These are phyloP conservation scores for Microctenopoma steveboyesi DNA, from an alignment of 2,797 vertebrate genomes.

Conservation along the genomic window DNA sequence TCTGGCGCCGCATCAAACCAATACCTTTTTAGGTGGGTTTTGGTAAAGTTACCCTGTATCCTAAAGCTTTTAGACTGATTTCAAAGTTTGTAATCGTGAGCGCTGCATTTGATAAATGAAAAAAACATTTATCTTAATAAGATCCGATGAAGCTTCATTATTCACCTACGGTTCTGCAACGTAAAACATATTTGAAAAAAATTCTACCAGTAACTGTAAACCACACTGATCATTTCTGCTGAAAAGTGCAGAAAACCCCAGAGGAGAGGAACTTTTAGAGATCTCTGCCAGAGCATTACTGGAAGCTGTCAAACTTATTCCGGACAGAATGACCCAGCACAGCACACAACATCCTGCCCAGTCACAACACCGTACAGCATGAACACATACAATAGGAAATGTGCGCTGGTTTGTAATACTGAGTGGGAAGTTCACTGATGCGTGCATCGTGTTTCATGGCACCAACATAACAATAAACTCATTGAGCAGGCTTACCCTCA, in stretches of 20 bases:
- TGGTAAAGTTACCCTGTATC: too few relatives aligned
- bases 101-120: not conserved
- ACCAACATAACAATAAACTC: not conserved
- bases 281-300: slow-evolving; percentile 31
- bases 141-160: not conserved
- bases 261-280: slow-evolving; percentile 5
- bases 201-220: not conserved
- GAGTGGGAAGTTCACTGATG: too few relatives aligned
- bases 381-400: not conserved
- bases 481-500: slow-evolving; percentile 86
- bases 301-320: slow-evolving; percentile 52
- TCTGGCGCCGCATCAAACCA: not conserved
- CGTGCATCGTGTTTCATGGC: not conserved
- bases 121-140: not conserved
- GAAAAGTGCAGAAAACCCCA: not conserved
- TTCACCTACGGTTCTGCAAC: not conserved
- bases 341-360: slow-evolving; percentile 54
- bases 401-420: too few relatives aligned
- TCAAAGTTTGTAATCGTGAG: not conserved
- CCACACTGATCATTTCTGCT: not conserved
- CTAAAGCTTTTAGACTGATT: not conserved
- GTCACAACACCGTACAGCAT: slow-evolving; percentile 54
- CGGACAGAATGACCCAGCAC: slow-evolving; percentile 57
- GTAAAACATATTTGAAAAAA: not conserved
- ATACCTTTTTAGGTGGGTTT: not conserved